Conservation (phyloP, 2,888 invertebrate species). For the Caenorhabditis sulstoni region DNA sequence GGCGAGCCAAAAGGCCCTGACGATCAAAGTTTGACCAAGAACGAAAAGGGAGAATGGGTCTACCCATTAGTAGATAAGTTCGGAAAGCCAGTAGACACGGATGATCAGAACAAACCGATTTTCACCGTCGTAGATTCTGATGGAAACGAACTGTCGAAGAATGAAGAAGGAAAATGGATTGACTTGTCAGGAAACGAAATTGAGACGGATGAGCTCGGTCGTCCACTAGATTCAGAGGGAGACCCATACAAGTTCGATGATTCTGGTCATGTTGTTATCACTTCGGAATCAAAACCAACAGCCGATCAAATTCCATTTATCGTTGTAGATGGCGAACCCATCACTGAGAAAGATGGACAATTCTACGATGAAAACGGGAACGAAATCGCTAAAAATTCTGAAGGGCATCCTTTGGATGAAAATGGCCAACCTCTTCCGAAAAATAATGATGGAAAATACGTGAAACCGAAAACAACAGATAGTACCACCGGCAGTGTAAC, state of each 20-base stretch:
- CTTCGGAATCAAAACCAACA: constrained; percentile 33
- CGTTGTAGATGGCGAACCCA: constrained; percentile 61
- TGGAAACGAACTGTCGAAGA: constrained; percentile 50
- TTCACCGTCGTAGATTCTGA: constrained; percentile 63
- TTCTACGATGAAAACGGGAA: constrained; percentile 43
- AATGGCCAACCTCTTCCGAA: constrained; percentile 67
- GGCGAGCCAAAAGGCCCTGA: constrained; percentile 46
- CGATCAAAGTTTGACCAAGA: constrained; percentile 36
- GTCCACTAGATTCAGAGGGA: constrained; percentile 58
- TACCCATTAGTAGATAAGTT: constrained; percentile 68
- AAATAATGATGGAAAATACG: constrained; percentile 61
- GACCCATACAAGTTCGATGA: constrained; percentile 56
- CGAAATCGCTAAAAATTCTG: constrained; percentile 27
- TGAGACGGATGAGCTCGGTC: constrained; percentile 64
- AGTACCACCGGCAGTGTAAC: too few relatives aligned
- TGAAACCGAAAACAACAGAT: constrained; percentile 10
- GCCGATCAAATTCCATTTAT: constrained; percentile 52
- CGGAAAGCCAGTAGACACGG: constrained; percentile 60
- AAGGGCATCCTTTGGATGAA: constrained; percentile 57
- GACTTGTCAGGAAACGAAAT: constrained; percentile 60
- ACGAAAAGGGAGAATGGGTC: constrained; percentile 55
- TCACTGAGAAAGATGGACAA: constrained; percentile 52
- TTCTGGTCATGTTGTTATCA: constrained; percentile 55
- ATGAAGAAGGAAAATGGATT: constrained; percentile 63
- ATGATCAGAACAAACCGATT: constrained; percentile 58